Percentiles rank a stretch among this genome's conserved stretches.
phyloP scores from a whole-genome alignment of 2,888 invertebrate species.

The Creontiades dilutus region DNA sequence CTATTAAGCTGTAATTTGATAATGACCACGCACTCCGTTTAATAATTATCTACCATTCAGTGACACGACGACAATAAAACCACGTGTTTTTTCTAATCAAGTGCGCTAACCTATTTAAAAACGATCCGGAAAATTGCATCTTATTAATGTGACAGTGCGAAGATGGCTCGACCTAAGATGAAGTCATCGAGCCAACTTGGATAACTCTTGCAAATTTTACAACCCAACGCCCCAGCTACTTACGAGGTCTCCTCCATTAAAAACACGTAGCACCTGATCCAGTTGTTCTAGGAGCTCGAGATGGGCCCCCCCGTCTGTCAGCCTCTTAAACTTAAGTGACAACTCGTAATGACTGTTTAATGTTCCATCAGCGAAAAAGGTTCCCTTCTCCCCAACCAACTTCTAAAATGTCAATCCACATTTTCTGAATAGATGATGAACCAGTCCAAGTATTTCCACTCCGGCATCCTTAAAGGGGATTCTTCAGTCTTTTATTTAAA shows the following conservation, averaged over 20 bases:
- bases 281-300: neutral
- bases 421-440: slow-evolving; percentile 39
- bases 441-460: neutral
- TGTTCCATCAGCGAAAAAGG: slow-evolving; percentile 35
- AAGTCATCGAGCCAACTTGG: too few relatives aligned
- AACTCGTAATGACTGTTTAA: slow-evolving; percentile 35
- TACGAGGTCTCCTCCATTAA: neutral
- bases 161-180: too few relatives aligned
- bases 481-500: neutral
- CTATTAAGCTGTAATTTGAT: too few relatives aligned
- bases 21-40: too few relatives aligned
- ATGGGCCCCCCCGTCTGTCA: neutral
- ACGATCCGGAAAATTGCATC: too few relatives aligned
- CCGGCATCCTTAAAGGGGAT: neutral
- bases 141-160: neutral
- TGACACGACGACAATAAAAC: too few relatives aligned
- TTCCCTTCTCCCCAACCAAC: neutral
- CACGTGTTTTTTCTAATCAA: too few relatives aligned
- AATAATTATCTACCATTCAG: too few relatives aligned
- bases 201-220: neutral
- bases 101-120: too few relatives aligned
- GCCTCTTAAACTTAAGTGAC: slow-evolving; percentile 36
- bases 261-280: slow-evolving; percentile 6
- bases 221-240: neutral
- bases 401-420: slow-evolving; percentile 22